A percentile compares a stretch with the other conserved stretches of the same genome.
phyloP scores from a whole-genome alignment of 2,888 invertebrate species.

The Oxytorus armatus region DNA sequence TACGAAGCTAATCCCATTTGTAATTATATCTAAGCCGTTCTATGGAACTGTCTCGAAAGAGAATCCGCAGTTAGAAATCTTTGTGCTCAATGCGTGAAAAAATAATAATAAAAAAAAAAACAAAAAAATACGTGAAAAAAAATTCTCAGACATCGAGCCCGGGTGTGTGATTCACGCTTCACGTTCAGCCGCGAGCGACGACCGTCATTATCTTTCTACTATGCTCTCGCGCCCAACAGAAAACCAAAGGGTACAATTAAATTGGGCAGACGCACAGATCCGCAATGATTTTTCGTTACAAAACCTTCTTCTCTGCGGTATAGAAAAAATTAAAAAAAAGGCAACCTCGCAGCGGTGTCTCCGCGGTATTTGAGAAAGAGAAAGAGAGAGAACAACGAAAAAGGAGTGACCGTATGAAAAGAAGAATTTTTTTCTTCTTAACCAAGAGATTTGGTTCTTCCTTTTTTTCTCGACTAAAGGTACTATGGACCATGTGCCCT shows the following conservation, averaged over 20 bases:
- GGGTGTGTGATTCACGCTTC: slow-evolving; percentile 60
- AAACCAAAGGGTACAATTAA: slow-evolving; percentile 64
- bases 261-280: slow-evolving; percentile 41
- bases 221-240: slow-evolving; percentile 37
- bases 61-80: slow-evolving; percentile 43
- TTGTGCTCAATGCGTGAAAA: slow-evolving; percentile 22
- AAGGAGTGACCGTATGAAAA: too few species aligned
- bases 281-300: slow-evolving; percentile 47
- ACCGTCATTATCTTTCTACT: slow-evolving; percentile 61
- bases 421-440: too few species aligned
- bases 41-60: slow-evolving; percentile 38
- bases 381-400: too few species aligned
- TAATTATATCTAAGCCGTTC: slow-evolving; percentile 57
- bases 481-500: too few species aligned
- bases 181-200: slow-evolving; percentile 43
- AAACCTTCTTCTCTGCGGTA: slow-evolving; percentile 44
- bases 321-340: slow-evolving; percentile 3
- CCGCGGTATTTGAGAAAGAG: slow-evolving; percentile 21
- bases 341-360: slow-evolving; percentile 23
- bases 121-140: slow-evolving; percentile 44
- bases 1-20: slow-evolving; percentile 32
- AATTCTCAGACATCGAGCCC: slow-evolving; percentile 47
- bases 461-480: neutral
- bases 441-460: too few species aligned
- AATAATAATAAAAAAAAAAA: slow-evolving; percentile 25